Percentiles rank a stretch among this genome's conserved stretches.
These are phyloP conservation scores for Lethenteron reissneri DNA, from an alignment of 2,113 vertebrate genomes.

Conservation along the genomic window DNA sequence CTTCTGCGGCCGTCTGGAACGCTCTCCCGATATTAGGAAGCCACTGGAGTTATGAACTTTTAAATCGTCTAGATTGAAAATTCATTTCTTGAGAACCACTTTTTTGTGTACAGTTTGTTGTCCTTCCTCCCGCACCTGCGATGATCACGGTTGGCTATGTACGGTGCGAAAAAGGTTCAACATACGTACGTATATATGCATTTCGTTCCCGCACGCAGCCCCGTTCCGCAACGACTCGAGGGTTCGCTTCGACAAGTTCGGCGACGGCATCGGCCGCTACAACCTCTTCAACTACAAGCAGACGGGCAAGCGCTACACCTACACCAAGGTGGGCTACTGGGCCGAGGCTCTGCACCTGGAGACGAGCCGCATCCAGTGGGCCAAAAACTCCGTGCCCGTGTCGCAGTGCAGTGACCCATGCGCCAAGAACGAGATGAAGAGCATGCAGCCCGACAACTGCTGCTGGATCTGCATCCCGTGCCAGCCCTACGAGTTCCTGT, in stretches of 20 bases:
- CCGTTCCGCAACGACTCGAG: constrained; percentile 54
- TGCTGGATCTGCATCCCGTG: constrained; percentile 96
- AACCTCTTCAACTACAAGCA: constrained; percentile 62
- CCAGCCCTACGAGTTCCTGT: constrained; percentile 68
- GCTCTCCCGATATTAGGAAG: too few relatives aligned
- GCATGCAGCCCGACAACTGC: constrained; percentile 91
- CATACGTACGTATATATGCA: too few relatives aligned
- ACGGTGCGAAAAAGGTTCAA: too few relatives aligned
- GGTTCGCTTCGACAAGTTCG: constrained; percentile 57
- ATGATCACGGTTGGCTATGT: too few relatives aligned
- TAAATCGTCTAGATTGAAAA: too few relatives aligned
- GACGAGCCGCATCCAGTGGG: constrained; percentile 51
- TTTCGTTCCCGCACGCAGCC: constrained; percentile 25
- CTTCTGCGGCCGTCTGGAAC: too few relatives aligned
- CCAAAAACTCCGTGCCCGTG: constrained; percentile 29
- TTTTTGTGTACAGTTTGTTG: too few relatives aligned
- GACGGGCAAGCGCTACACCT: constrained; percentile 30
- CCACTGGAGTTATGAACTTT: too few relatives aligned
- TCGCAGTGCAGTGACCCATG: constrained; percentile 95
- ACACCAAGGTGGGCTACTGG: constrained; percentile 88
- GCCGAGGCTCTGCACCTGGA: constrained; percentile 61
- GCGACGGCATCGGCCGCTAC: constrained; percentile 81
- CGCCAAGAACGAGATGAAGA: constrained; percentile 80
- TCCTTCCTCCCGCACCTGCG: too few relatives aligned
- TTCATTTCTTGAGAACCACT: too few relatives aligned